Evolutionary conservation across 2,113 vertebrate species (phyloP).

Genomic region (Pachypanchax playfairii): DNA sequence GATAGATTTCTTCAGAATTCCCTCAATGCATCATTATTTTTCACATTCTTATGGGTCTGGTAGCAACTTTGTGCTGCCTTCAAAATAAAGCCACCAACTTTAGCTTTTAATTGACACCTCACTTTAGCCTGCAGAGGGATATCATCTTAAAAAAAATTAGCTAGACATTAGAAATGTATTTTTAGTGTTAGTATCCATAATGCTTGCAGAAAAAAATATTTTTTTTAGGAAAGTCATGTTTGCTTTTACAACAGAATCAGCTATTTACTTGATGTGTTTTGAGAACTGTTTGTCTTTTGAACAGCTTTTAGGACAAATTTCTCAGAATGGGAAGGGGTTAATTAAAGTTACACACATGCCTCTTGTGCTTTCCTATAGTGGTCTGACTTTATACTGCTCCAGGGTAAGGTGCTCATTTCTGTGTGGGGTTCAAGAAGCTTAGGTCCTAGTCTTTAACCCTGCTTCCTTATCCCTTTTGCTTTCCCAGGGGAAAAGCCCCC

Average conservation of each 20-base stretch:
- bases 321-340: neutral
- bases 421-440: conserved; percentile 41
- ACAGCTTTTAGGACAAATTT: neutral
- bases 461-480: conserved; percentile 34
- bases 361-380: neutral
- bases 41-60: too few species aligned
- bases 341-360: conserved; percentile 7
- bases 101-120: too few species aligned
- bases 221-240: neutral
- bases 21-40: too few species aligned
- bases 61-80: too few species aligned
- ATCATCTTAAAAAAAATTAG: too few species aligned
- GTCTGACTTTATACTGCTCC: conserved; percentile 20
- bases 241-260: neutral
- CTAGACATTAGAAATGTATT: too few species aligned
- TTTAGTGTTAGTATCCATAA: too few species aligned
- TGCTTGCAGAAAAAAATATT: neutral
- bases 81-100: too few species aligned
- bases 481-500: conserved; percentile 62
- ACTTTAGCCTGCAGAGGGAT: too few species aligned
- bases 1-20: too few species aligned
- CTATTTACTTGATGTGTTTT: neutral
- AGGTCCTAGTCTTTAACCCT: conserved; percentile 38
- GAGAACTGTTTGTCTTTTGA: neutral
- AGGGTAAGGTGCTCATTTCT: conserved; percentile 31